These are phyloP conservation scores for Acanthoscelides obtectus DNA, from an alignment of 2,888 invertebrate genomes.

Conservation along the genomic window DNA sequence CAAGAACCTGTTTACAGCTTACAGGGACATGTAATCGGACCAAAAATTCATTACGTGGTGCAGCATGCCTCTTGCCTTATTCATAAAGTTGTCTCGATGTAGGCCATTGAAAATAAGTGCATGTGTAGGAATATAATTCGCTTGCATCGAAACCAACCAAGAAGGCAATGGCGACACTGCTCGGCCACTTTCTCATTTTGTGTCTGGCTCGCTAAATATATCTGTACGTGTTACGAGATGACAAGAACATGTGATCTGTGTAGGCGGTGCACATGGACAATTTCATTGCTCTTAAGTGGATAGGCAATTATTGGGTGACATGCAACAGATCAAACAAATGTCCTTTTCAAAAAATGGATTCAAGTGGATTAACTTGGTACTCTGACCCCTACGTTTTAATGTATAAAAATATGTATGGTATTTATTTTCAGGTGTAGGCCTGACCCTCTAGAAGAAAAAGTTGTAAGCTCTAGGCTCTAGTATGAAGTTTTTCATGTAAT, in stretches of 20 bases:
- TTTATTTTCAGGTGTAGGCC: no score
- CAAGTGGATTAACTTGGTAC: no score
- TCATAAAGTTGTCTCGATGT: conserved; percentile 12
- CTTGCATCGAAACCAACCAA: not conserved
- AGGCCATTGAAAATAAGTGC: conserved; percentile 17
- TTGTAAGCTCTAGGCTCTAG: no score
- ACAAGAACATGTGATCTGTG: not conserved
- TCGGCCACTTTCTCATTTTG: not conserved
- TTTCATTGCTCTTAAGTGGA: not conserved
- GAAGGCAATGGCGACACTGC: not conserved
- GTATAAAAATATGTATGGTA: no score
- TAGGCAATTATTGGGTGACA: not conserved
- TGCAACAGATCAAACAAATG: not conserved
- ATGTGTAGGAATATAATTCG: not conserved
- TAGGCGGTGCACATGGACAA: not conserved
- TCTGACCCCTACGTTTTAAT: no score
- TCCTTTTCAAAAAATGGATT: not conserved
- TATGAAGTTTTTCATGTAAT: no score
- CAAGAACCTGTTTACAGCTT: not conserved
- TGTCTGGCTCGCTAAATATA: not conserved
- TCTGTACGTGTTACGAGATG: not conserved
- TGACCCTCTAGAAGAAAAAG: no score
- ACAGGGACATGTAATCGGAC: not conserved
- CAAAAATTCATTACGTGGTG: not conserved
- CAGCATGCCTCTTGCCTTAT: conserved; percentile 7